A percentile compares a stretch with the other conserved stretches of the same genome.
Conservation (phyloP, 2,113 vertebrate species). For the Tor tambroides region DNA sequence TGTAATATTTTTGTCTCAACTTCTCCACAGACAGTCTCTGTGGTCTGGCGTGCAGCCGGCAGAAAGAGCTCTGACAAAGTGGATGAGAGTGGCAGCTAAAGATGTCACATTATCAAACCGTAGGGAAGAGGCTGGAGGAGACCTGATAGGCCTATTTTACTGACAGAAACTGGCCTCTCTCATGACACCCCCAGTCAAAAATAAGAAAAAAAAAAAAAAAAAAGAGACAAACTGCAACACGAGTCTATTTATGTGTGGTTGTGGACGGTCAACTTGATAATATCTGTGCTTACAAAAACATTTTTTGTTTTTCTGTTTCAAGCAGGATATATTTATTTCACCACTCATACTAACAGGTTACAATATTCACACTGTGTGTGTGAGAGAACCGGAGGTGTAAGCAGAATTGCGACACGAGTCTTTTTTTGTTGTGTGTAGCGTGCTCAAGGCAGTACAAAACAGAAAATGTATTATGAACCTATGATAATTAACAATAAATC, state of each 20-base stretch:
- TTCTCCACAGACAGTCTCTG: conserved; percentile 18
- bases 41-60: neutral
- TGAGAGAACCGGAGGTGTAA: neutral
- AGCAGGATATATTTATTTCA: neutral
- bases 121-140: conserved; percentile 39
- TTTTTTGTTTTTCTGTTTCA: neutral
- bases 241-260: too few species aligned
- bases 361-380: neutral
- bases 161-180: neutral
- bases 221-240: neutral
- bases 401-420: neutral
- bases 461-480: neutral
- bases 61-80: conserved; percentile 23
- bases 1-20: conserved; percentile 19
- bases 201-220: too few species aligned
- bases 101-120: conserved; percentile 22
- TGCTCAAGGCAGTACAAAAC: neutral
- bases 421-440: neutral
- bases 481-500: neutral
- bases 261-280: neutral
- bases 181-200: neutral
- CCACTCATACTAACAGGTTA: neutral
- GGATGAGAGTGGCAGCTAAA: conserved; percentile 16
- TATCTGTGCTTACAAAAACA: neutral
- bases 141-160: conserved; percentile 38